These are phyloP conservation scores for Trichogramma evanescens DNA, from an alignment of 2,888 invertebrate genomes.

Conservation along the genomic window DNA sequence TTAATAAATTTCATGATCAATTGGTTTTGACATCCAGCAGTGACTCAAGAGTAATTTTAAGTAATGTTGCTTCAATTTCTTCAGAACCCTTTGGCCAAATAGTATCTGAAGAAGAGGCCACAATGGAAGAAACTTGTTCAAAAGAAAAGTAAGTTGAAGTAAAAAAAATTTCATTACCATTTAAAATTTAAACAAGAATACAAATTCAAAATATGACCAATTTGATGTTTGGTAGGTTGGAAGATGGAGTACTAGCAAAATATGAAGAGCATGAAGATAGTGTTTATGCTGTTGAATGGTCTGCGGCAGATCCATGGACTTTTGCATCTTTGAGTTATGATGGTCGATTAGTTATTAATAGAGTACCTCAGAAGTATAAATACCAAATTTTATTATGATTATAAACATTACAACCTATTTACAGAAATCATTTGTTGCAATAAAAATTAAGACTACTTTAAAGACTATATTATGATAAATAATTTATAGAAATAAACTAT, in stretches of 20 bases:
- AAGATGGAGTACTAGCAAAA: conserved; percentile 83
- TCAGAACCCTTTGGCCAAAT: conserved; percentile 66
- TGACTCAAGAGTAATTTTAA: conserved; percentile 85
- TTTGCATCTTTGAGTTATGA: conserved; percentile 99
- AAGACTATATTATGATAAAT: neutral
- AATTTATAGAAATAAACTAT: neutral
- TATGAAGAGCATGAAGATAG: conserved; percentile 98
- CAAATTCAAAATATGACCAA: conserved; percentile 3
- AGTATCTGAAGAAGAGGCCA: conserved; percentile 43
- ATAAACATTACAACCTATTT: conserved; percentile 6
- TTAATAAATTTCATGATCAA: conserved; percentile 96
- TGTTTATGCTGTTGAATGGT: conserved; percentile 96
- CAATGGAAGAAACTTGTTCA: conserved; percentile 45
- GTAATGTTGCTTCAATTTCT: conserved; percentile 80
- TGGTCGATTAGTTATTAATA: conserved; percentile 85
- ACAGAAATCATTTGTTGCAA: neutral
- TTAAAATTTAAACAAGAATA: conserved; percentile 2
- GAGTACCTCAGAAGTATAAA: conserved; percentile 89
- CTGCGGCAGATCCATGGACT: conserved; percentile 94
- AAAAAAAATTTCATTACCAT: neutral
- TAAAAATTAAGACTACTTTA: neutral
- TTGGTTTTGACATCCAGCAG: conserved; percentile 88
- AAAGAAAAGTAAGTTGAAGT: conserved; percentile 48
- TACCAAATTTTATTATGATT: conserved; percentile 78
- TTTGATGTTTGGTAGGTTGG: conserved; percentile 49